Conservation (phyloP, 2,797 vertebrate genomes). For the Sparus aurata region DNA sequence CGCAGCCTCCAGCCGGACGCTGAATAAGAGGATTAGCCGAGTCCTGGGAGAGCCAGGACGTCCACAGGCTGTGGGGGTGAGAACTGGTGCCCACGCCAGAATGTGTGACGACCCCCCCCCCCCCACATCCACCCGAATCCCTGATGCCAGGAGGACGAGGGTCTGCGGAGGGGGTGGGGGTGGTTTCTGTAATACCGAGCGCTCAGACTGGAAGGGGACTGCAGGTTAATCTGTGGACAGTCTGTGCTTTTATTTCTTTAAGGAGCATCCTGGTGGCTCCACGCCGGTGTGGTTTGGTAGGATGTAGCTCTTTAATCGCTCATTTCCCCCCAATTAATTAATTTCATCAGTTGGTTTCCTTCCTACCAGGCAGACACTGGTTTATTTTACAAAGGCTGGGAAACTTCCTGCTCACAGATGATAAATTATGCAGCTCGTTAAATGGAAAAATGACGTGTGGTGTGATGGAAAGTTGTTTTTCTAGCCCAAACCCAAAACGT, state of each 20-base stretch:
- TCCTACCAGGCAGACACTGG: neutral
- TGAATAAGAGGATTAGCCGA: slow-evolving; percentile 84
- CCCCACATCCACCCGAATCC: slow-evolving; percentile 38
- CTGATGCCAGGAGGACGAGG: slow-evolving; percentile 46
- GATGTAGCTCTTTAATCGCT: neutral
- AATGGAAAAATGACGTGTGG: too few species aligned
- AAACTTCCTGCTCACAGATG: neutral
- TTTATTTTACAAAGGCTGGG: slow-evolving; percentile 1
- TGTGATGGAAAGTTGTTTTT: too few species aligned
- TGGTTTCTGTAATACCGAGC: slow-evolving; percentile 40
- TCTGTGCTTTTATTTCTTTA: slow-evolving; percentile 40
- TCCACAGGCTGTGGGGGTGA: slow-evolving; percentile 67
- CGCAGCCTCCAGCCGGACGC: slow-evolving; percentile 63
- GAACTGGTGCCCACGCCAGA: slow-evolving; percentile 71
- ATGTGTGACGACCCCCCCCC: slow-evolving; percentile 57
- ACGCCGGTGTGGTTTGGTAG: accelerated
- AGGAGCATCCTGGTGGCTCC: neutral
- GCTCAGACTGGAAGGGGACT: slow-evolving; percentile 27
- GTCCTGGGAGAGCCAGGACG: slow-evolving; percentile 72
- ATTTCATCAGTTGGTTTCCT: neutral
- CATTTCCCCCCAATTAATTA: neutral
- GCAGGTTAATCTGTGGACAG: slow-evolving; percentile 65
- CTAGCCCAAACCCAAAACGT: too few species aligned
- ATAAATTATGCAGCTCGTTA: neutral
- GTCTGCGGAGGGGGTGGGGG: slow-evolving; percentile 38